Evolutionary conservation across 2,113 vertebrate species (phyloP).

Genomic region (Tragelaphus buxtoni): DNA sequence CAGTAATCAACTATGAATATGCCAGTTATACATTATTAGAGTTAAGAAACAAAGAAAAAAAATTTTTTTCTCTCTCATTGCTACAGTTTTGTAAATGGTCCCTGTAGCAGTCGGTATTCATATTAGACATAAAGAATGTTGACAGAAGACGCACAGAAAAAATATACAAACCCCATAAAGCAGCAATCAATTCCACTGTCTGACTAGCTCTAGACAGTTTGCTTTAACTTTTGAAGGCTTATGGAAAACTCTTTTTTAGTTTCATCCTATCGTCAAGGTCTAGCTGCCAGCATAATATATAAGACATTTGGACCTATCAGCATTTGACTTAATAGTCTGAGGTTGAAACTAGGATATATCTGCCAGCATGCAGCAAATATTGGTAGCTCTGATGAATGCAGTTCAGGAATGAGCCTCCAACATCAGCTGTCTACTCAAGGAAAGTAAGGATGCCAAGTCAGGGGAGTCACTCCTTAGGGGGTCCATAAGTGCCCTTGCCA

Average conservation of each 20-base stretch:
- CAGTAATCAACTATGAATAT: background rate
- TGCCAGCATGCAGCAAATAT: background rate
- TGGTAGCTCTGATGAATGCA: background rate
- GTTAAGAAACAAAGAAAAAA: background rate
- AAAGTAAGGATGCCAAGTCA: background rate
- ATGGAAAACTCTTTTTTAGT: slow-evolving; percentile 58
- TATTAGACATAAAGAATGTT: slow-evolving; percentile 71
- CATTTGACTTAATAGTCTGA: slow-evolving; percentile 39
- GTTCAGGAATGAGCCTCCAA: background rate
- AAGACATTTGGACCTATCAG: background rate
- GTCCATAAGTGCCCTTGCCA: fast-evolving
- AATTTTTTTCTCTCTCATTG: background rate
- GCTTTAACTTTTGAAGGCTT: slow-evolving; percentile 72
- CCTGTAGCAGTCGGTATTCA: slow-evolving; percentile 34
- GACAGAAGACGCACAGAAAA: slow-evolving; percentile 63
- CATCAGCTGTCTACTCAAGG: background rate
- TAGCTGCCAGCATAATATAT: slow-evolving; percentile 64
- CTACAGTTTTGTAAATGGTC: background rate
- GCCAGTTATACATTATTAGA: slow-evolving; percentile 50
- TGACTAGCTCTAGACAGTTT: slow-evolving; percentile 62
- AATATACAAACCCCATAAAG: slow-evolving; percentile 69
- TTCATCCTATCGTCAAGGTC: slow-evolving; percentile 48
- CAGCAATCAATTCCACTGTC: slow-evolving; percentile 65
- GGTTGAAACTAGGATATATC: background rate
- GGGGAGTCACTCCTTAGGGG: fast-evolving